Evolutionary conservation across 2,797 vertebrate species (phyloP), one percentile per base, ranked within the genome.

Genomic region (Xiphorhynchus erythropygius): DNA sequence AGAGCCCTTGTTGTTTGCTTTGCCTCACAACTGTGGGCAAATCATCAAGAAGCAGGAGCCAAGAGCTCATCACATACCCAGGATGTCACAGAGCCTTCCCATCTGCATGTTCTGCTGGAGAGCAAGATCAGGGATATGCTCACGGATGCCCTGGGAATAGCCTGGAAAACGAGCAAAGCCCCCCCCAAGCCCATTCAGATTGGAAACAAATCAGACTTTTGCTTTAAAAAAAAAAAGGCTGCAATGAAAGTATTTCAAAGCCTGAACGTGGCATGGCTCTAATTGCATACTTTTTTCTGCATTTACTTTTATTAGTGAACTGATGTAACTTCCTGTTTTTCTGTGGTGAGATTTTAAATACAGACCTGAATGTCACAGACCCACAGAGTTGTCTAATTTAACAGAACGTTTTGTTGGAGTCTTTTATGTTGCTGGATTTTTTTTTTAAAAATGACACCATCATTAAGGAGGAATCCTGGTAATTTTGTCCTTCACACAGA

Each of bases 61-160:
- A 76, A 32, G 86, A 68, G 74, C 73, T 65, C 50, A 37, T 68
- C 74, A 94, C 92, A 5, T 97, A 98, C 98, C 98, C 98, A 97
- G 97, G 75, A 99, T 97, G 75, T 99, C 99, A 97, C 98, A 99
- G 60, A 99, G 96, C 84, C 99, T 97, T 83, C 98, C 98, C 96
- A 99, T 97, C 97, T 99, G 99, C 90, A 95, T 88, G 87, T 99
- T 99, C 97, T 99, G 99, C 25, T 98, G 96, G 44, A 98, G 64
- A 93, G 97, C 83, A 55, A 98, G 98, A 69, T 98, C 97, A 7
- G 94, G 97, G 57, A 98, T 96, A 13, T 91, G 95, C 87, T 97
- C 93, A 75, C 98, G 97, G 93, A 97, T 94, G 46, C 87, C 39
- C n/a, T 98, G 95, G 65, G 98, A 91, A 95, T 98, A 99, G 14